phyloP scores from a whole-genome alignment of 1,140 invertebrate genomes.

The Pentalonia nigronervosa region DNA sequence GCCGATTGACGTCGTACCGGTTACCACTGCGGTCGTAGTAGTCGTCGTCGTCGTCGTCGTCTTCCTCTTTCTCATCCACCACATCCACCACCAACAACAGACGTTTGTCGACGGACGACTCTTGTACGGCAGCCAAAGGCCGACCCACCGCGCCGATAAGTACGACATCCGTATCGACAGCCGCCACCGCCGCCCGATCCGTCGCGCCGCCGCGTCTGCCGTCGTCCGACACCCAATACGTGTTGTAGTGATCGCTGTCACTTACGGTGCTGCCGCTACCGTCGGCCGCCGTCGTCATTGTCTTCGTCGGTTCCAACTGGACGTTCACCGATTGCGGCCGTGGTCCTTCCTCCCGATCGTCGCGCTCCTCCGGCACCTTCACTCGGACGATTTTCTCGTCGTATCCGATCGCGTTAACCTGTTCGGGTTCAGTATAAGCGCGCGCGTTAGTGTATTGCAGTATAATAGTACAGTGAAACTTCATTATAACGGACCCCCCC shows the following conservation, averaged over 20 bases:
- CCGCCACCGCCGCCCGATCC: neutral
- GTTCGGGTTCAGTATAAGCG: neutral
- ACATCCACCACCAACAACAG: neutral
- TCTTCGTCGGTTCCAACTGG: neutral
- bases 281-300: neutral
- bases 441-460: neutral
- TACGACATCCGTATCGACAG: neutral
- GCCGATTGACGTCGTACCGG: neutral
- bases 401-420: neutral
- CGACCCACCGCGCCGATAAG: neutral
- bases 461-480: no score
- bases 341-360: neutral
- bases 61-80: no score
- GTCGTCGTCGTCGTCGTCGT: neutral
- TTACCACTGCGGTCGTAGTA: neutral
- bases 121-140: neutral
- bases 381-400: conserved; percentile 1
- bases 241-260: neutral
- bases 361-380: neutral
- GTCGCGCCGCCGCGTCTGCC: no score
- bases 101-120: neutral
- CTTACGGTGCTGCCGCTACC: neutral
- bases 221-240: neutral
- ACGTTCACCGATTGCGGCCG: neutral
- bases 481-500: no score